phyloP scores from a whole-genome alignment of 2,113 vertebrate species.

The Rissa tridactyla region DNA sequence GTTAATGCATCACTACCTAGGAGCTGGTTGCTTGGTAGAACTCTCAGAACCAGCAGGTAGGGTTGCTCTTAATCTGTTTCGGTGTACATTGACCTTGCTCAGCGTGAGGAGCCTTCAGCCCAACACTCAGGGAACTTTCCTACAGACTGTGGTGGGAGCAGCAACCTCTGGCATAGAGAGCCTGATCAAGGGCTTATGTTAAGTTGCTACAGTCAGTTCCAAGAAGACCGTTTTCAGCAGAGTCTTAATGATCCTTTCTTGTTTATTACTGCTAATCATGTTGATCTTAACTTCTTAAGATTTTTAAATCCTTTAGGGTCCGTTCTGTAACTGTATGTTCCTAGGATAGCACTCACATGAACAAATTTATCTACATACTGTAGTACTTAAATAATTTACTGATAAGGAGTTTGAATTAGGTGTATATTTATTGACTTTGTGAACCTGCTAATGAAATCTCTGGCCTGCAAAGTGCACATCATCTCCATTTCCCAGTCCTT shows the following conservation, averaged over 20 bases:
- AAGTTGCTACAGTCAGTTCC: neutral
- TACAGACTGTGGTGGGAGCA: neutral
- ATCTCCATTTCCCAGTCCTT: neutral
- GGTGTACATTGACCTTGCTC: fast-evolving
- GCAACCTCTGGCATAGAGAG: neutral
- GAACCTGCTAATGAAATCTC: neutral
- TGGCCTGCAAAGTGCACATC: neutral
- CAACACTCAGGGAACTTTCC: neutral
- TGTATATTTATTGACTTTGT: neutral
- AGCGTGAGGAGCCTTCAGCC: neutral
- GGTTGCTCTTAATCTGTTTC: neutral
- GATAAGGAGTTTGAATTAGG: neutral
- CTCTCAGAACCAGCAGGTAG: neutral
- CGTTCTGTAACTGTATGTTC: neutral
- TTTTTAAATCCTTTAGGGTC: neutral
- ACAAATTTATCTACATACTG: neutral
- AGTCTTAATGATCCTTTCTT: neutral
- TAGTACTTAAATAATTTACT: neutral
- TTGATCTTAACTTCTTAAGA: neutral
- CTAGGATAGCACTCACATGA: neutral
- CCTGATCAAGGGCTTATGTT: neutral
- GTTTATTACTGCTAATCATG: neutral
- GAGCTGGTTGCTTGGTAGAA: neutral
- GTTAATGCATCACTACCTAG: no score
- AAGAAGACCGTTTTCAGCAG: neutral